These are phyloP conservation scores for Campylorhamphus procurvoides DNA, from an alignment of 2,113 vertebrate genomes.

Conservation along the genomic window DNA sequence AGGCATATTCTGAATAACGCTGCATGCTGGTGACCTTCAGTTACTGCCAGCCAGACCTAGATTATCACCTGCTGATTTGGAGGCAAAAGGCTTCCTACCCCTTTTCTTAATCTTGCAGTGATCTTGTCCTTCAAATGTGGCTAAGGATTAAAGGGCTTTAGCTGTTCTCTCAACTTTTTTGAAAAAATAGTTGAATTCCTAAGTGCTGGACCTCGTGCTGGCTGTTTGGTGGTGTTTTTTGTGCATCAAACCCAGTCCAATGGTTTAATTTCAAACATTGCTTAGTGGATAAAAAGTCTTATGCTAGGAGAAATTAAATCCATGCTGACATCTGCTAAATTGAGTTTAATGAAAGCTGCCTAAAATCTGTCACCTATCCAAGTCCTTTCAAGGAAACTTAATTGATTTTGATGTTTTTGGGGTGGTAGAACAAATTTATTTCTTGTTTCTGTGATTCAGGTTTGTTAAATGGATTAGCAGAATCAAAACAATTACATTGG, in stretches of 20 bases:
- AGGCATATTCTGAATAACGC: background rate
- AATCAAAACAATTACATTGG: background rate
- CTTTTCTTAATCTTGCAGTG: background rate
- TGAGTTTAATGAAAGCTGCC: conserved; percentile 16
- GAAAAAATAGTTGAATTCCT: background rate
- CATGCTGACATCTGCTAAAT: conserved; percentile 32
- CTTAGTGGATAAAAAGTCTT: background rate
- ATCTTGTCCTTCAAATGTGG: background rate
- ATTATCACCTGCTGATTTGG: background rate
- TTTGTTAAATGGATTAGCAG: conserved; percentile 20
- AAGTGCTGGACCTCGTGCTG: background rate
- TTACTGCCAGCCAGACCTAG: background rate
- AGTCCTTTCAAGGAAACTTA: background rate
- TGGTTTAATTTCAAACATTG: background rate
- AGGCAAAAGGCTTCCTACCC: background rate
- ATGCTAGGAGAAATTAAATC: background rate
- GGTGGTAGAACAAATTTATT: conserved; percentile 12
- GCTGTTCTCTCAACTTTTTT: background rate
- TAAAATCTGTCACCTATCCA: conserved; percentile 1
- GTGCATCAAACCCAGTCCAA: background rate
- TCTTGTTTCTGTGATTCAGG: conserved; percentile 1
- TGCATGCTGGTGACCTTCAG: background rate
- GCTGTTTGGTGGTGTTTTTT: background rate
- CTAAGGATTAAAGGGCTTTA: background rate
- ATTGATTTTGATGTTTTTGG: background rate